Base-by-base conservation (phyloP, 2,888 invertebrate species). In the Leptogaster cylindrica region DNA sequence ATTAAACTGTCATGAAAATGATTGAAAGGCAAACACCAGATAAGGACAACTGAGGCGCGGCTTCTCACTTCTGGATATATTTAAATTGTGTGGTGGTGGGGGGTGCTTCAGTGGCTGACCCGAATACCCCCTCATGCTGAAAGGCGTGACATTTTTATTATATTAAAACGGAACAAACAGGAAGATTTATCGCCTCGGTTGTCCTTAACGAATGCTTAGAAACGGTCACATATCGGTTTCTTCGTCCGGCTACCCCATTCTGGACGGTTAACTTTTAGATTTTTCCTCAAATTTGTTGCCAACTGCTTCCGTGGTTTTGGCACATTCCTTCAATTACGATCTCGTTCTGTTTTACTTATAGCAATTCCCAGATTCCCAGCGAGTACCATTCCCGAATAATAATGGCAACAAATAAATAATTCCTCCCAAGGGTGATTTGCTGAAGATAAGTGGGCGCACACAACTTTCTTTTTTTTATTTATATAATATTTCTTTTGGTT, bases 1-100 rank as follows among this genome's bases (percentile, higher is more conserved):
- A 61, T 61, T 61, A 25, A 61, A 31, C 61, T 44, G 61, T 44
- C 61, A 61, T 1, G 27, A 28, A 41, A 18, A 41, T 61, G 61
- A 61, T 61, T 41, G 44, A 61, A 16, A 18, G 44, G 61, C 16
- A 16, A 44, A 61, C 44, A 61, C 14, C 12, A 44, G 14, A 46
- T 33, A 20, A 55, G 23, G 12, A 7, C 27, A 6, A 5, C 12
- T 23, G 18, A 18, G 5, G 41, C 6, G n/a, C 18, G 3, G 16
- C n/a, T n/a, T n/a, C n/a, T n/a, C n/a, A n/a, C n/a, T n/a, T n/a
- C n/a, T n/a, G 5, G 18, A 18, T 14, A 5, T 25, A 48, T 25
- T 48, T 25, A 48, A 48, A 25, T 48, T 25, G 3, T 48, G 23
- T 16, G 25, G 3, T 25, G 6, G 23, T 5, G 27, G 27, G 12